Base-by-base conservation (phyloP, 2,113 vertebrate species). In the Porphyrio hochstetteri region DNA sequence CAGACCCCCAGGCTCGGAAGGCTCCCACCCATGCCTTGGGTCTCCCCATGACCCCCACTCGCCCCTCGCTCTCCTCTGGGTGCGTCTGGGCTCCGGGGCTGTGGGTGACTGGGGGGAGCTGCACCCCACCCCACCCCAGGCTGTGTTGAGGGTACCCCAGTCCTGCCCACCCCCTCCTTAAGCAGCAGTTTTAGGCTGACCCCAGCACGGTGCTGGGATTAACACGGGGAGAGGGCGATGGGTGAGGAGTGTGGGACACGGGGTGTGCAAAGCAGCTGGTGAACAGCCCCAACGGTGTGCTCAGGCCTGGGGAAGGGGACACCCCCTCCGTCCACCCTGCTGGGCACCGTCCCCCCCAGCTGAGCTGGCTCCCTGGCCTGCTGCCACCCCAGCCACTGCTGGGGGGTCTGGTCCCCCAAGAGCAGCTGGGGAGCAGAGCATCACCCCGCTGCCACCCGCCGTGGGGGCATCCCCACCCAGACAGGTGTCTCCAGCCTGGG, bases 1-100 rank as follows among this genome's bases (percentile, higher is more conserved):
- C 33, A 21, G 31, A 11, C 20, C 19, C 64, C 19, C 59, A 0
- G 2, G 35, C 17, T 21, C 2, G 4, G 40, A n/a, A 0, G 15
- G 31, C 11, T 70, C 35, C 55, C 68, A 35, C 46, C 27, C 6
- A 2, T 9, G 24, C 35, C 56, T 44, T 44, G 42, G 42, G 13
- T 18, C 42, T 44, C 18, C 42, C 42, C 42, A 13, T 44, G 42
- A 18, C 16, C 8, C 7, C 21, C 1, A 6, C 35, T 70, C 5
- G 46, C 21, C 9, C 5, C 42, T 24, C 2, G 5, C 52, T 57
- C 16, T 13, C 42, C 69, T 60, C 82, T 24, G 50, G 42, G 42
- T 17, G 16, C 6, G 17, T 17, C 16, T 16, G 42, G 42, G 48
- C 23, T 24, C 48, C 4, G 48, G 48, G 48, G 48, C 50, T 52